phyloP scores from a whole-genome alignment of 23 tunicate genomes.

The Ciona savignyi region DNA sequence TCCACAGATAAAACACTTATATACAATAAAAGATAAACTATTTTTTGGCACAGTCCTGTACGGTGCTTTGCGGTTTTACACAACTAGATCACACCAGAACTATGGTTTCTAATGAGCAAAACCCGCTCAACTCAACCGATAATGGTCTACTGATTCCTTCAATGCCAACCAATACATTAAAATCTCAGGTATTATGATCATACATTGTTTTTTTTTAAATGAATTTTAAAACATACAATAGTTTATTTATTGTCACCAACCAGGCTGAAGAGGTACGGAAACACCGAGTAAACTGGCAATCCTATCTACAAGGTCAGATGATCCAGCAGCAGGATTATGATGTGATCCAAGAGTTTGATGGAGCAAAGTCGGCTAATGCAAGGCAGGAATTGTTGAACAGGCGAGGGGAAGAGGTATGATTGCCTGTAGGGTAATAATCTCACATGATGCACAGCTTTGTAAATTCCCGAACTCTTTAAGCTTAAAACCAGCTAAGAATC shows the following conservation, averaged over 20 bases:
- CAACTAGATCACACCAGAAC: no score
- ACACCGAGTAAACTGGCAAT: slow-evolving; percentile 78
- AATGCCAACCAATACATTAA: background rate
- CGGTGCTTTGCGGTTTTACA: no score
- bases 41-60: no score
- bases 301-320: slow-evolving; percentile 91
- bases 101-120: no score
- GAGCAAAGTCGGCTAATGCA: slow-evolving; percentile 37
- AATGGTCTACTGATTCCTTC: background rate
- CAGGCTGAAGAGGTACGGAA: slow-evolving; percentile 74
- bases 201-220: no score
- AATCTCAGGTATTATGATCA: background rate
- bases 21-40: no score
- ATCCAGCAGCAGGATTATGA: slow-evolving; percentile 83
- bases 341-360: slow-evolving; percentile 75
- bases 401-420: slow-evolving; percentile 65
- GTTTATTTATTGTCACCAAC: background rate
- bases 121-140: background rate
- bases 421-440: no score
- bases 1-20: no score
- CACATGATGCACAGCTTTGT: no score
- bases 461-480: no score
- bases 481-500: no score
- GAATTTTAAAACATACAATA: background rate
- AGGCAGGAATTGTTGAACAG: slow-evolving; percentile 46